phyloP scores from a whole-genome alignment of 2,113 vertebrate species.

The Carassius carassius region DNA sequence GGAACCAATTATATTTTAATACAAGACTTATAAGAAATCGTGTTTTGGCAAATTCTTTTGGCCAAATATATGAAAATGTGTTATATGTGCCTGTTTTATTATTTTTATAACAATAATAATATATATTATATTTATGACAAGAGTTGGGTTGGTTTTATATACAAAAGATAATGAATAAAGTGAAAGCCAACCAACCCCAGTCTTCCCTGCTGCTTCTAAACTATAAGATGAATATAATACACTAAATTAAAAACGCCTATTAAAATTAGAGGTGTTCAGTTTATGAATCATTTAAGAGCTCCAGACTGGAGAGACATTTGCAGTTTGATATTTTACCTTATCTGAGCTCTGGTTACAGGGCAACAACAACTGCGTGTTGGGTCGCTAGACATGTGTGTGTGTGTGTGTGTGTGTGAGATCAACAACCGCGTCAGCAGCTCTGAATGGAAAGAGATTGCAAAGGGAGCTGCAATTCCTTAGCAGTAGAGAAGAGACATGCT shows the following conservation, averaged over 20 bases:
- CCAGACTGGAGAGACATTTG: slow-evolving; percentile 1
- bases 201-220: not conserved
- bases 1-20: not conserved
- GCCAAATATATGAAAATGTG: too few species aligned
- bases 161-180: too few species aligned
- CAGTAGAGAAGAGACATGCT: slow-evolving; percentile 26
- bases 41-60: too few species aligned
- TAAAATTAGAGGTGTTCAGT: not conserved
- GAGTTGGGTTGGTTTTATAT: too few species aligned
- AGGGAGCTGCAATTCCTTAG: slow-evolving; percentile 35
- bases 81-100: too few species aligned
- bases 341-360: slow-evolving; percentile 28
- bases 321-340: slow-evolving; percentile 29
- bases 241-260: not conserved
- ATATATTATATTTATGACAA: too few species aligned
- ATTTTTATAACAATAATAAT: too few species aligned
- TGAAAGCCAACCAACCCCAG: not conserved
- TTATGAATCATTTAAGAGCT: slow-evolving; percentile 4
- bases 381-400: not conserved
- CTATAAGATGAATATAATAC: not conserved
- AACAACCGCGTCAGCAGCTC: slow-evolving; percentile 37
- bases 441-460: slow-evolving; percentile 43
- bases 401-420: slow-evolving; percentile 12
- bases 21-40: not conserved
- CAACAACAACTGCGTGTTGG: too few species aligned